Conservation (phyloP, 1,140 invertebrate species). For the Sipha flava region DNA sequence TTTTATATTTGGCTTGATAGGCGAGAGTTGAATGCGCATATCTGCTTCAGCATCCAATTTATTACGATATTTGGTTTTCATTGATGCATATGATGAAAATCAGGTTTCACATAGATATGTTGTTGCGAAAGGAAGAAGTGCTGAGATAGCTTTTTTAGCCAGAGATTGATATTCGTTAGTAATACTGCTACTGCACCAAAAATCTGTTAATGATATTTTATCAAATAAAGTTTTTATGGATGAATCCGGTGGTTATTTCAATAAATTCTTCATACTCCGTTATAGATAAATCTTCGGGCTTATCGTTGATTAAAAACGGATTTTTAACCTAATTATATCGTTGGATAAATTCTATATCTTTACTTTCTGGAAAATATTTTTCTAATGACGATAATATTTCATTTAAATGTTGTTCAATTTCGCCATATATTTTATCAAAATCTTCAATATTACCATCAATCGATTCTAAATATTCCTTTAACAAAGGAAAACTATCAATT, state of each 20-base stretch:
- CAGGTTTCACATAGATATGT: constrained; percentile 35
- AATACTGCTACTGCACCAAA: neutral
- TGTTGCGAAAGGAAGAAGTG: constrained; percentile 33
- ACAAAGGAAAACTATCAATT: neutral
- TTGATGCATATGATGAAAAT: constrained; percentile 34
- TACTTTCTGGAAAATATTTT: neutral
- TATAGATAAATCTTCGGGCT: neutral
- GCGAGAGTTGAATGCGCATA: neutral
- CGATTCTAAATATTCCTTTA: neutral
- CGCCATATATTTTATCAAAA: neutral
- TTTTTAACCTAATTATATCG: neutral
- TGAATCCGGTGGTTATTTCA: neutral
- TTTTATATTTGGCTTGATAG: neutral
- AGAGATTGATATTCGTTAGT: neutral
- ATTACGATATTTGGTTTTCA: constrained; percentile 34
- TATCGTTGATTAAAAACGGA: neutral
- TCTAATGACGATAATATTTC: neutral
- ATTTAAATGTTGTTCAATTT: neutral
- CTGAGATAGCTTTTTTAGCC: constrained; percentile 17
- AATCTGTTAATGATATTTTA: neutral
- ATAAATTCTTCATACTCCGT: neutral
- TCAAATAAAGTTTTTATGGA: neutral
- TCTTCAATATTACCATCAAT: neutral
- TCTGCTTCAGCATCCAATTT: constrained; percentile 34
- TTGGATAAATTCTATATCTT: neutral